Conservation (phyloP, 1,140 invertebrate species). For the Mamestra configurata region DNA sequence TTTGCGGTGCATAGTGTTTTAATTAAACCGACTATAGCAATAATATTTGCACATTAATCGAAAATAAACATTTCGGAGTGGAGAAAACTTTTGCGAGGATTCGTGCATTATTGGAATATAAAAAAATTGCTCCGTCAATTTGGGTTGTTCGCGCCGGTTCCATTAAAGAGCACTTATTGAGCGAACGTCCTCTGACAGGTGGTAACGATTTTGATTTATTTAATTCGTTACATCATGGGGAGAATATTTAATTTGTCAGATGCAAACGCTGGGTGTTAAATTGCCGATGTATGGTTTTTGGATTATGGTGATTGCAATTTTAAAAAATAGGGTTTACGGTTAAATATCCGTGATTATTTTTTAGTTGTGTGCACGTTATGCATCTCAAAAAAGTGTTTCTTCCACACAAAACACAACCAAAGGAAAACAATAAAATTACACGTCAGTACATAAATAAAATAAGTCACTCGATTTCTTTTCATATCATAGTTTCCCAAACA, state of each 20-base stretch:
- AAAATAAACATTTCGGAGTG: slow-evolving; percentile 30
- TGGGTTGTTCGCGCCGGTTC: slow-evolving; percentile 55
- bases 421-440: slow-evolving; percentile 39
- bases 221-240: slow-evolving; percentile 57
- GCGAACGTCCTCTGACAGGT: slow-evolving; percentile 57
- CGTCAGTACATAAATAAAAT: slow-evolving; percentile 18
- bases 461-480: slow-evolving; percentile 40
- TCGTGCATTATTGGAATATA: slow-evolving; percentile 47
- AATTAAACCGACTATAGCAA: slow-evolving; percentile 44
- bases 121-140: slow-evolving; percentile 53
- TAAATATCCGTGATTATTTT: no score
- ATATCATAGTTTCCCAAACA: slow-evolving; percentile 46
- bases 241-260: slow-evolving; percentile 63
- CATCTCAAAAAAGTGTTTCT: not conserved
- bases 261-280: slow-evolving; percentile 41
- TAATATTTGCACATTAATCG: slow-evolving; percentile 33
- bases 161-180: slow-evolving; percentile 66
- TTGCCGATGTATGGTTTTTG: slow-evolving; percentile 24
- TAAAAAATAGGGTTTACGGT: not conserved
- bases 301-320: slow-evolving; percentile 13
- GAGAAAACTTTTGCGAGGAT: slow-evolving; percentile 22
- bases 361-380: not conserved
- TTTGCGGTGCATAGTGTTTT: slow-evolving; percentile 38
- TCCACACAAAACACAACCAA: slow-evolving; percentile 4
- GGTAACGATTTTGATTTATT: slow-evolving; percentile 67